Conservation (phyloP, 2,888 invertebrate species). For the Ctena decussata region DNA sequence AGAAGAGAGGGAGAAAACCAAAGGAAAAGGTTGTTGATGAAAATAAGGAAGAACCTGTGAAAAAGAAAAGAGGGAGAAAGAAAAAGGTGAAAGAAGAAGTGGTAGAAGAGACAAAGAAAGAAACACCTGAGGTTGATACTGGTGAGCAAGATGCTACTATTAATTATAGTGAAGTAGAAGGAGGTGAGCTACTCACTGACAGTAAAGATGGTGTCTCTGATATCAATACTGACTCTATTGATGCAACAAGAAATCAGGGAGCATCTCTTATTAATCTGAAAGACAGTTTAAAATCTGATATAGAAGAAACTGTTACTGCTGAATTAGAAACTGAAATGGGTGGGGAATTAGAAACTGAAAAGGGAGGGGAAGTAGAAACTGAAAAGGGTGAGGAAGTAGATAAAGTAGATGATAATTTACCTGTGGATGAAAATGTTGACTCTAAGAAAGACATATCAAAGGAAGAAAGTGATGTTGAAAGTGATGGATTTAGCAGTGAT, state of each 20-base stretch:
- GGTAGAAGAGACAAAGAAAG: slow-evolving; percentile 37
- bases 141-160: slow-evolving; percentile 67
- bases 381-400: slow-evolving; percentile 55
- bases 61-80: slow-evolving; percentile 59
- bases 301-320: not conserved
- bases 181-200: slow-evolving; percentile 67
- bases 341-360: not conserved
- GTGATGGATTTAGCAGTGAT: slow-evolving; percentile 71
- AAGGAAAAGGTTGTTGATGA: slow-evolving; percentile 53
- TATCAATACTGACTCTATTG: slow-evolving; percentile 1
- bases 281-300: not conserved
- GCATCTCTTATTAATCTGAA: not conserved
- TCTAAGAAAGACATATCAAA: slow-evolving; percentile 38
- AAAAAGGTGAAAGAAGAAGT: slow-evolving; percentile 45
- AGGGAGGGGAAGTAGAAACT: slow-evolving; percentile 25
- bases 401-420: slow-evolving; percentile 63
- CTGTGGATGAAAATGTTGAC: slow-evolving; percentile 20
- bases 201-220: slow-evolving; percentile 71
- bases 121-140: slow-evolving; percentile 55
- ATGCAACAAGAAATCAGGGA: slow-evolving; percentile 22
- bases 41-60: slow-evolving; percentile 40
- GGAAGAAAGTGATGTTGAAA: slow-evolving; percentile 63
- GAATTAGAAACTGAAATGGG: slow-evolving; percentile 10
- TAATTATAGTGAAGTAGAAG: slow-evolving; percentile 71
- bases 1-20: slow-evolving; percentile 53